A percentile compares a stretch with the other conserved stretches of the same genome.
Evolutionary conservation across 1,140 invertebrate genomes (phyloP).

Genomic region (Cotesia glomerata): DNA sequence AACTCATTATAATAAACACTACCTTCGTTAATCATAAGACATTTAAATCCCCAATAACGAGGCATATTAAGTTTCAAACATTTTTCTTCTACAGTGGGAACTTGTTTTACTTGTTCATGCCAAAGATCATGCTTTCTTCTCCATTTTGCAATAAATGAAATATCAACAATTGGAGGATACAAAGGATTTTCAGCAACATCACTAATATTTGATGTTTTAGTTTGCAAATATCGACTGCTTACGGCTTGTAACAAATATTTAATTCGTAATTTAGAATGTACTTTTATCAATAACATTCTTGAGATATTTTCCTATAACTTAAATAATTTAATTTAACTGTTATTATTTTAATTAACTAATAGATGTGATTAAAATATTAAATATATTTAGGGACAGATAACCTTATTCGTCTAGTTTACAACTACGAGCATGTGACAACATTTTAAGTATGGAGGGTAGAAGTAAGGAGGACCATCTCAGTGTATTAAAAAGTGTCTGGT

Average conservation of each 20-base stretch:
- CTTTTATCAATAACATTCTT: conserved; percentile 29
- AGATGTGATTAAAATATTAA: too few species aligned
- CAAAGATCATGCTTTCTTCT: conserved; percentile 57
- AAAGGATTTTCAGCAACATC: conserved; percentile 59
- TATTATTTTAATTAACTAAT: too few species aligned
- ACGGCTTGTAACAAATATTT: background rate
- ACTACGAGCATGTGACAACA: too few species aligned
- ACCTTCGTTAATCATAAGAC: conserved; percentile 68
- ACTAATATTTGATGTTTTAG: conserved; percentile 34
- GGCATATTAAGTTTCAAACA: conserved; percentile 81
- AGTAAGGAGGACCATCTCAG: too few species aligned
- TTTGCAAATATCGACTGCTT: conserved; percentile 4
- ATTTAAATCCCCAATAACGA: conserved; percentile 78
- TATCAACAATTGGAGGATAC: conserved; percentile 71
- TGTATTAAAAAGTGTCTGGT: too few species aligned
- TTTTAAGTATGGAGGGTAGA: too few species aligned
- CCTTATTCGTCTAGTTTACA: too few species aligned
- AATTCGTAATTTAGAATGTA: conserved; percentile 13
- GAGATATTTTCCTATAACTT: background rate
- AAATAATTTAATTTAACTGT: background rate
- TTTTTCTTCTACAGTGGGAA: conserved; percentile 82
- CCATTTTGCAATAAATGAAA: conserved; percentile 55
- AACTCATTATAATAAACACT: conserved; percentile 72
- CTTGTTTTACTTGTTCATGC: conserved; percentile 68
- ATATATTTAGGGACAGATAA: too few species aligned